phyloP scores from a whole-genome alignment of 2,888 invertebrate genomes.

The Dusona sp. region DNA sequence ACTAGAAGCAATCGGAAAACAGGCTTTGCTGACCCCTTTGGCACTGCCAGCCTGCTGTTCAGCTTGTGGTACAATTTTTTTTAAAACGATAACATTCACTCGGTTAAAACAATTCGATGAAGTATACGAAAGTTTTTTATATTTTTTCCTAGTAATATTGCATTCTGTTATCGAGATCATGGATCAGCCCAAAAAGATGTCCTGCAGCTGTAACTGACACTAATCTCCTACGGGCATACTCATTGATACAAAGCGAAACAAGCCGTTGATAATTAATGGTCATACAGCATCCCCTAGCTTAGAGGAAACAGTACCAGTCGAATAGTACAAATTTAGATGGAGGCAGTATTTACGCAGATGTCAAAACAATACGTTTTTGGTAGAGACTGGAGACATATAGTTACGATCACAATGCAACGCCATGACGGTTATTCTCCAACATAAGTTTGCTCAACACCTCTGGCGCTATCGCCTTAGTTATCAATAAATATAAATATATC shows the following conservation, averaged over 20 bases:
- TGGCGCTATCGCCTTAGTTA: background rate
- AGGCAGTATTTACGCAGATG: background rate
- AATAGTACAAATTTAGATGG: background rate
- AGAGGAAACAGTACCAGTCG: background rate
- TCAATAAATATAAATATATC: background rate
- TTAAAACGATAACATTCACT: background rate
- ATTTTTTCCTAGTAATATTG: background rate
- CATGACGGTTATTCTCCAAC: background rate
- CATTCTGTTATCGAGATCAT: background rate
- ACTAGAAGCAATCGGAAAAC: conserved; percentile 4
- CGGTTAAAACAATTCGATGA: background rate
- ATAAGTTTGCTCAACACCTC: background rate
- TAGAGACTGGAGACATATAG: background rate
- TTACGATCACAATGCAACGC: background rate
- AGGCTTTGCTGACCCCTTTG: background rate
- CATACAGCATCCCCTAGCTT: background rate
- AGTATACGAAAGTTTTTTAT: background rate
- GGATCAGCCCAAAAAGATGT: background rate
- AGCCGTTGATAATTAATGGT: conserved; percentile 3
- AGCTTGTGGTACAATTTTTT: background rate
- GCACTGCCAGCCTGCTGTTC: background rate
- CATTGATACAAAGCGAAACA: background rate
- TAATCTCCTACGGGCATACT: background rate
- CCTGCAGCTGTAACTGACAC: too few species aligned
- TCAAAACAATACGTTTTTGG: background rate